These are phyloP conservation scores for Caenorhabditis macrosperma DNA, from an alignment of 2,888 invertebrate species.

Conservation along the genomic window DNA sequence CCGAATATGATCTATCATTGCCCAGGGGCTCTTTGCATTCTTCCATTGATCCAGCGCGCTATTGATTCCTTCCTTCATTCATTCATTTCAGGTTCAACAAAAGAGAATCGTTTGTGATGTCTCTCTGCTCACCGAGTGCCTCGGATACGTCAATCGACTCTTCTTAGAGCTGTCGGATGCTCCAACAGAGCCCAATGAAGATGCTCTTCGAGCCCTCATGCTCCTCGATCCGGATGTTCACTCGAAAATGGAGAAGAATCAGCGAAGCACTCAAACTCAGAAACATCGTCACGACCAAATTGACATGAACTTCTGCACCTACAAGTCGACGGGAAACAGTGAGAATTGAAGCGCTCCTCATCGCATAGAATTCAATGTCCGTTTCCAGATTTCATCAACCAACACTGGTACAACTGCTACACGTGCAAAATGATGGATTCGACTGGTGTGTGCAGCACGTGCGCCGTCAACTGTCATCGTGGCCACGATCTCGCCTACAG, in stretches of 20 bases:
- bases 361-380: not conserved
- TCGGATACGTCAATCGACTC: conserved; percentile 32
- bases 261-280: not conserved
- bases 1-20: too few species aligned
- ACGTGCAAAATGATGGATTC: conserved; percentile 98
- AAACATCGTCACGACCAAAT: conserved; percentile 2
- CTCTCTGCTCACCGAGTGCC: conserved; percentile 14
- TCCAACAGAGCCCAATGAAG: not conserved
- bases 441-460: conserved; percentile 97
- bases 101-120: conserved; percentile 18
- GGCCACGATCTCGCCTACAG: conserved; percentile 89
- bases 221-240: conserved; percentile 11
- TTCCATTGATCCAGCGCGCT: too few species aligned
- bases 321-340: conserved; percentile 39
- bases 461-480: conserved; percentile 96
- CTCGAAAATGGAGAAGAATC: not conserved
- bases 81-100: conserved; percentile 16
- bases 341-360: not conserved
- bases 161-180: not conserved
- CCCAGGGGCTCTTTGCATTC: too few species aligned
- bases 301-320: conserved; percentile 37
- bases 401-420: conserved; percentile 93
- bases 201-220: conserved; percentile 14
- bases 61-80: too few species aligned
- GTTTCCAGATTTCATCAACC: conserved; percentile 97